Base-by-base conservation (phyloP, 2,888 invertebrate species). In the Exephanes ischioxanthus region DNA sequence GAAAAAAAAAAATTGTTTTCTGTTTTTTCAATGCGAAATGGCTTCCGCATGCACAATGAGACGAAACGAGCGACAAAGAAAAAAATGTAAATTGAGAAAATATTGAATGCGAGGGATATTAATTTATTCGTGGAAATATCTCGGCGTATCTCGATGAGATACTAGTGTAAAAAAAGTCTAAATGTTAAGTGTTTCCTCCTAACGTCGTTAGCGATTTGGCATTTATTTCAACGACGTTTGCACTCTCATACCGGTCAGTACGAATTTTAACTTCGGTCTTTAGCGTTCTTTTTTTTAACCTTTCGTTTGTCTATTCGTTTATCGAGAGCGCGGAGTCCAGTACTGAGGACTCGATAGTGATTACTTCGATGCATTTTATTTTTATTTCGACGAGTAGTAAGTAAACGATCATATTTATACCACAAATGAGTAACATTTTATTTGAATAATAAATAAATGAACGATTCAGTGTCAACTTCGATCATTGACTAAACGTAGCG, bases 141-240 rank as follows among this genome's bases (percentile, higher is more conserved):
- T 84, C 70, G 84, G 63, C 58, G 63, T 58, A 37, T 67, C 70
- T 55, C 26, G 61, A 70, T 16, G 80, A 61, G 72, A 77, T 80
- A 75, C 48, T 41, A 53, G 63, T 58, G 63, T 51, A 66, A 37
- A 68, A 66, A 72, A 82, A 55, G 48, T 77, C 77, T 84, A 48
- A 72, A 72, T 81, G 77, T 81, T 84, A 58, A 81, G 72, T 81
- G 77, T 84, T 72, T 51, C 68, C 77, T 73, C 37, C 58, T 55
- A 80, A 68, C 77, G 61, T 78, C 63, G 61, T 77, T 72, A 80
- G 41, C 70, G 53, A 75, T 80, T 79, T 61, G 48, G 48, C 66
- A 45, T 77, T 79, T 67, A 53, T 63, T 33, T 37, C 58, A 61
- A 9, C 66, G 48, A 68, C 33, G 58, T 77, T 67, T 51, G 11